Percentiles rank a stretch among this genome's conserved stretches.
Conservation (phyloP, 2,113 vertebrate species). For the Malurus melanocephalus region DNA sequence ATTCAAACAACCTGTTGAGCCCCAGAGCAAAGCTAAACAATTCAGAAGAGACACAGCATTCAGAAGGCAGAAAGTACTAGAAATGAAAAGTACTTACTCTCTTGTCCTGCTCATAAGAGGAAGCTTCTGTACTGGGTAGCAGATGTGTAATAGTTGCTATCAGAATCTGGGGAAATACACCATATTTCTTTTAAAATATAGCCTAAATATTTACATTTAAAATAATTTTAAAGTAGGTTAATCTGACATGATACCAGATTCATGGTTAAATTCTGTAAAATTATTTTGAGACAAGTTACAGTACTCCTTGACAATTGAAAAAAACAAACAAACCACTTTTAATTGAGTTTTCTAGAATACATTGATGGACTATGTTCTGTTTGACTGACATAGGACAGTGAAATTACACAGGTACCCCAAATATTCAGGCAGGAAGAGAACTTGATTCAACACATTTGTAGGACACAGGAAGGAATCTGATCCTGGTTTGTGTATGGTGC, state of each 20-base stretch:
- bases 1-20: not conserved
- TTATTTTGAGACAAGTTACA: not conserved
- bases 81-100: constrained; percentile 77
- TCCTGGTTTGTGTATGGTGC: not conserved
- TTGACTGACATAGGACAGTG: not conserved
- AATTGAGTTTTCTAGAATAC: not conserved
- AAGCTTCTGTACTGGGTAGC: constrained; percentile 91
- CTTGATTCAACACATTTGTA: not conserved
- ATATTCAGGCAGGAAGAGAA: not conserved
- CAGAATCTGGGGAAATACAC: constrained; percentile 80
- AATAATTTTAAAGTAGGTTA: not conserved
- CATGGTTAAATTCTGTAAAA: not conserved
- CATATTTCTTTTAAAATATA: constrained; percentile 22
- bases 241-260: not conserved
- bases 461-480: not conserved
- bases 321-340: not conserved
- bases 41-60: not conserved
- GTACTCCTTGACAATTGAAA: not conserved
- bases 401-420: not conserved
- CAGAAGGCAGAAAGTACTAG: not conserved
- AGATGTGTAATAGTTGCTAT: constrained; percentile 96
- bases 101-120: constrained; percentile 93
- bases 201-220: constrained; percentile 8
- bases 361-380: not conserved
- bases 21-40: not conserved